A percentile compares a stretch with the other conserved stretches of the same genome.
Evolutionary conservation across 2,888 invertebrate genomes (phyloP).

Genomic region (Rotaria macrura): DNA sequence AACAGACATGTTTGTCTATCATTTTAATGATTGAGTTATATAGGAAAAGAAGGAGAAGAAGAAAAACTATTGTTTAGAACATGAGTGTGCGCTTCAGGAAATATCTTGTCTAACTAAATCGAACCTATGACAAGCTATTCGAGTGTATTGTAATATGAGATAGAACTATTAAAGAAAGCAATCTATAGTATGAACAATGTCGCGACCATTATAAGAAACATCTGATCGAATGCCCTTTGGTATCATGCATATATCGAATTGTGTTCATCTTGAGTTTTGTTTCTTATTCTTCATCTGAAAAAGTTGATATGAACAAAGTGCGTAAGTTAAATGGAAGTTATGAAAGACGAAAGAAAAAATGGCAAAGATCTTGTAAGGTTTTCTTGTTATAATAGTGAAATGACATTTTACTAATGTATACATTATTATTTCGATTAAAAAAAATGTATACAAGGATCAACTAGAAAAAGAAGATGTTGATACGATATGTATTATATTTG

Average conservation of each 20-base stretch:
- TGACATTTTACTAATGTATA: neutral
- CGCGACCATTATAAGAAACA: neutral
- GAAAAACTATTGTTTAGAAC: neutral
- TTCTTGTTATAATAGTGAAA: neutral
- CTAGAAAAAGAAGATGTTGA: neutral
- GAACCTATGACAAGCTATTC: neutral
- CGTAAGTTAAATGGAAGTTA: neutral
- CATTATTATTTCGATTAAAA: neutral
- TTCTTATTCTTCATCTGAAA: neutral
- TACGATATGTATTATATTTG: neutral
- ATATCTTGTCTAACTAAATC: neutral
- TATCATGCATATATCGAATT: neutral
- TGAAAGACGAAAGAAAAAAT: neutral
- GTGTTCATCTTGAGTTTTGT: neutral
- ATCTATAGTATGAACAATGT: neutral
- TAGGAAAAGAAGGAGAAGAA: too few relatives aligned
- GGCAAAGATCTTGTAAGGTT: neutral
- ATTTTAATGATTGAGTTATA: neutral
- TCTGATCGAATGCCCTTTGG: neutral
- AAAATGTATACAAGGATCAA: neutral
- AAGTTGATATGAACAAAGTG: neutral
- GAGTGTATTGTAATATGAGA: neutral
- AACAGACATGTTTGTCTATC: neutral
- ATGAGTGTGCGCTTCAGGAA: neutral
- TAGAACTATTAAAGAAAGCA: neutral